Evolutionary conservation across 2,797 vertebrate genomes (phyloP).

Genomic region (Stomatorhinus walkeri): DNA sequence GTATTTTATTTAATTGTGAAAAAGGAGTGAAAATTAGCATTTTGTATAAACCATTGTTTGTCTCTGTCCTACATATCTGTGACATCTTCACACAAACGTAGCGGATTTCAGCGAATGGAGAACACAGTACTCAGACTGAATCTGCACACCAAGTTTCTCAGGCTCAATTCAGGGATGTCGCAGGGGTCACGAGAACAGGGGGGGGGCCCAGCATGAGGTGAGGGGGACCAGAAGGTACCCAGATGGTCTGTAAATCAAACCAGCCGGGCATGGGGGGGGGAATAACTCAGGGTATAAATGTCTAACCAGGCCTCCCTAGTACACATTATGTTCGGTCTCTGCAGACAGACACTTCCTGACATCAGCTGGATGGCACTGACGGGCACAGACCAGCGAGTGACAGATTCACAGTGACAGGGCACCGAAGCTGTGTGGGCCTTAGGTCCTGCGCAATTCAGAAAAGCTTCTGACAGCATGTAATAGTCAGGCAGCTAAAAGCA

Average conservation of each 20-base stretch:
- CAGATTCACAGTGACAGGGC: background rate
- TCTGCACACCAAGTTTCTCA: background rate
- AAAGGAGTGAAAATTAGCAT: background rate
- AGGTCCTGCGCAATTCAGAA: background rate
- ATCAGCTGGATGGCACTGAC: background rate
- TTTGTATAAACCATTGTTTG: background rate
- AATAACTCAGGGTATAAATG: background rate
- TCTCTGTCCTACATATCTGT: background rate
- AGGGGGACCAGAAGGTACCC: constrained; percentile 11
- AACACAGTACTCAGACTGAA: background rate
- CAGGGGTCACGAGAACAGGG: background rate
- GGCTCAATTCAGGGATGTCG: background rate
- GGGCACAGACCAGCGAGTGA: too few species aligned
- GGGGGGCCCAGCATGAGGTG: background rate
- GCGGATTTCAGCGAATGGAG: background rate
- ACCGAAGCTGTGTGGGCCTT: background rate
- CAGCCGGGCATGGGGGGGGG: background rate
- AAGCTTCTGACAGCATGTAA: background rate
- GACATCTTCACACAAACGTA: background rate
- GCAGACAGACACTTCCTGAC: background rate
- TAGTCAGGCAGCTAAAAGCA: background rate
- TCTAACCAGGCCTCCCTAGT: background rate
- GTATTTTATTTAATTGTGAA: constrained; percentile 9
- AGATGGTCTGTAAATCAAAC: background rate
- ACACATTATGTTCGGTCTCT: background rate